phyloP scores from a whole-genome alignment of 2,888 invertebrate genomes.

The Lymantria dispar region DNA sequence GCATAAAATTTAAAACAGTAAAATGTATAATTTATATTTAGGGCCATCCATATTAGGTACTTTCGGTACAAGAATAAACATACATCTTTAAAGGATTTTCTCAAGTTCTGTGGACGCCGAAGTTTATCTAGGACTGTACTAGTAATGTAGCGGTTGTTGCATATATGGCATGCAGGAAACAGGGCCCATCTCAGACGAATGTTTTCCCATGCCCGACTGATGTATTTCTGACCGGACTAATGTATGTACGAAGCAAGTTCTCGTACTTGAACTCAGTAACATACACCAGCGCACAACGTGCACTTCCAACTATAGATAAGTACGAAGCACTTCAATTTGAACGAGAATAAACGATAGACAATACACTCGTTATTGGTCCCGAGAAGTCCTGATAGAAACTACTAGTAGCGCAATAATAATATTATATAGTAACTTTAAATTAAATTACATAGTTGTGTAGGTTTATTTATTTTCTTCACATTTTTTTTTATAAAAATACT shows the following conservation, averaged over 20 bases:
- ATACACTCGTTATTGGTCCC: constrained; percentile 42
- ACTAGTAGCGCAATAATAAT: constrained; percentile 44
- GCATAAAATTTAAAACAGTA: too few species aligned
- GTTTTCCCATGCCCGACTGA: constrained; percentile 75
- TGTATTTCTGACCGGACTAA: constrained; percentile 56
- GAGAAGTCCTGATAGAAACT: constrained; percentile 15
- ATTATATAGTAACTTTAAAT: constrained; percentile 48
- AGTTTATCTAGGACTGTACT: constrained; percentile 22
- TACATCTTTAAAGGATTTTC: too few species aligned
- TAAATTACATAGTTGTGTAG: constrained; percentile 54
- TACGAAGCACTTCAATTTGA: constrained; percentile 30
- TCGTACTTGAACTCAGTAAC: constrained; percentile 65
- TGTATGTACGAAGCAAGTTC: constrained; percentile 56
- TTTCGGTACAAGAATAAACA: too few species aligned
- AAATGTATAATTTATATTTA: too few species aligned
- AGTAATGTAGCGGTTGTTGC: constrained; percentile 46
- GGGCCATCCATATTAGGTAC: too few species aligned
- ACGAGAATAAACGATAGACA: constrained; percentile 33
- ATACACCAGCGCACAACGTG: constrained; percentile 30
- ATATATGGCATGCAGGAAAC: constrained; percentile 73
- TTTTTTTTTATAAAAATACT: too few species aligned
- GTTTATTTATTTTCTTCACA: constrained; percentile 47
- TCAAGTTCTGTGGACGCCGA: not conserved
- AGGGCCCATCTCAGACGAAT: constrained; percentile 43
- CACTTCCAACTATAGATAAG: constrained; percentile 34